Evolutionary conservation across 1,140 invertebrate genomes (phyloP).

Genomic region (Drosophila guanche): DNA sequence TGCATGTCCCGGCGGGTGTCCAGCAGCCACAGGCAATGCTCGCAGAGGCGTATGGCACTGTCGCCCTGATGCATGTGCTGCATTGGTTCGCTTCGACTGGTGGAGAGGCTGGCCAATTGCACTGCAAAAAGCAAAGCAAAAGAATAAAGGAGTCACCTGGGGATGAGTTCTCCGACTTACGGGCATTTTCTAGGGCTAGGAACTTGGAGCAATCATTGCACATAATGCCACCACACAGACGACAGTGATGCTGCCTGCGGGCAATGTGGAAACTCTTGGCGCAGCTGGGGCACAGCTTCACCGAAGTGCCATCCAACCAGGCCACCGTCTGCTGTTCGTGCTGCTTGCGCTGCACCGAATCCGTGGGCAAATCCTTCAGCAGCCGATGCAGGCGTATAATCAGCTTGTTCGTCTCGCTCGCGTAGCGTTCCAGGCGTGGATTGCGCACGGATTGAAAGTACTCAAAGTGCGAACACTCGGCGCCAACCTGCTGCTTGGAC

Average conservation of each 20-base stretch:
- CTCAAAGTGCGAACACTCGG: slow-evolving; percentile 88
- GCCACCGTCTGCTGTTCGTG: slow-evolving; percentile 91
- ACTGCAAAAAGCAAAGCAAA: slow-evolving; percentile 32
- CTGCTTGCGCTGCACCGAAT: slow-evolving; percentile 93
- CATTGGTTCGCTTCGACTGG: slow-evolving; percentile 53
- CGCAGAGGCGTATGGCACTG: slow-evolving; percentile 90
- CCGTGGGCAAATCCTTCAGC: slow-evolving; percentile 91
- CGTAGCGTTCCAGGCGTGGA: slow-evolving; percentile 91
- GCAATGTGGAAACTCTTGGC: slow-evolving; percentile 94
- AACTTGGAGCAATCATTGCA: slow-evolving; percentile 97
- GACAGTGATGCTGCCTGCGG: slow-evolving; percentile 96
- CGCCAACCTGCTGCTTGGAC: slow-evolving; percentile 88
- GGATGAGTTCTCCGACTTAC: slow-evolving; percentile 85
- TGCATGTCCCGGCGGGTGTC: slow-evolving; percentile 91
- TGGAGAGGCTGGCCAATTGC: slow-evolving; percentile 73
- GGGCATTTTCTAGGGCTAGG: slow-evolving; percentile 91
- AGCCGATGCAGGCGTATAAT: slow-evolving; percentile 97
- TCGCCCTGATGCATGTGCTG: slow-evolving; percentile 61
- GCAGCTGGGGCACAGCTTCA: slow-evolving; percentile 95
- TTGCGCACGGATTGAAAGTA: slow-evolving; percentile 91
- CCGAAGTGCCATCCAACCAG: slow-evolving; percentile 96
- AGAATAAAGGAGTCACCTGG: background rate
- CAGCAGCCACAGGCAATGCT: slow-evolving; percentile 92
- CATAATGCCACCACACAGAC: slow-evolving; percentile 97
- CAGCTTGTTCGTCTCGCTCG: slow-evolving; percentile 97